Evolutionary conservation across 2,113 vertebrate species (phyloP).

Genomic region (Sphaerodactylus townsendi): DNA sequence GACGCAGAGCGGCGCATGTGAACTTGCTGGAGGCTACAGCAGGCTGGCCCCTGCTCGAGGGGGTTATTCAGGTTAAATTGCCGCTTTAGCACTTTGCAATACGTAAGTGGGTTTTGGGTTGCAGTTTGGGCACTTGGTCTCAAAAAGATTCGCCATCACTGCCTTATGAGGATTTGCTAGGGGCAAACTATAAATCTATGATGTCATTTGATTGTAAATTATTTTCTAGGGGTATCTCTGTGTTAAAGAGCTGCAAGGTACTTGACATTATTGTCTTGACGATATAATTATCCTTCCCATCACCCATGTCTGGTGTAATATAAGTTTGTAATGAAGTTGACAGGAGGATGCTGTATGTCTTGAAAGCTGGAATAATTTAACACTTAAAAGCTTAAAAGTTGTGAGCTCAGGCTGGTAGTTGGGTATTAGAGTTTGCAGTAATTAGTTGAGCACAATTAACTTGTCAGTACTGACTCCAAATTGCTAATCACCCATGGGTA

Average conservation of each 20-base stretch:
- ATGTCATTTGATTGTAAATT: not conserved
- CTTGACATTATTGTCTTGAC: too few relatives aligned
- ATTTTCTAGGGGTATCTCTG: too few relatives aligned
- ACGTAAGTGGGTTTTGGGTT: too few relatives aligned
- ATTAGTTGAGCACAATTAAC: not conserved
- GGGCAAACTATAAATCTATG: not conserved
- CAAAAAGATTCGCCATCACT: too few relatives aligned
- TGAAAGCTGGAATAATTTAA: slow-evolving; percentile 31
- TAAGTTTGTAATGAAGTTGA: slow-evolving; percentile 26
- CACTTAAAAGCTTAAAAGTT: not conserved
- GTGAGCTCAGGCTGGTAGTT: rapidly evolving
- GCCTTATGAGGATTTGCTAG: too few relatives aligned
- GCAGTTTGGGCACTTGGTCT: too few relatives aligned
- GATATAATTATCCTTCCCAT: not conserved
- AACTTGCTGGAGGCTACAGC: too few relatives aligned
- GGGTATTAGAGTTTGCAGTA: not conserved
- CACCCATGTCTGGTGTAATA: not conserved
- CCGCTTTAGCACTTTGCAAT: too few relatives aligned
- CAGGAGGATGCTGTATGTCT: slow-evolving; percentile 19
- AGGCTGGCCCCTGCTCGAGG: too few relatives aligned
- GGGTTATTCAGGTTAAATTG: too few relatives aligned
- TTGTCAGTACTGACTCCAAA: not conserved
- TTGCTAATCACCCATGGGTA: not conserved
- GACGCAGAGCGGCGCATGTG: too few relatives aligned
- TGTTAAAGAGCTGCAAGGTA: too few relatives aligned